phyloP scores from a whole-genome alignment of 2,113 vertebrate genomes.

The Serinus canaria region DNA sequence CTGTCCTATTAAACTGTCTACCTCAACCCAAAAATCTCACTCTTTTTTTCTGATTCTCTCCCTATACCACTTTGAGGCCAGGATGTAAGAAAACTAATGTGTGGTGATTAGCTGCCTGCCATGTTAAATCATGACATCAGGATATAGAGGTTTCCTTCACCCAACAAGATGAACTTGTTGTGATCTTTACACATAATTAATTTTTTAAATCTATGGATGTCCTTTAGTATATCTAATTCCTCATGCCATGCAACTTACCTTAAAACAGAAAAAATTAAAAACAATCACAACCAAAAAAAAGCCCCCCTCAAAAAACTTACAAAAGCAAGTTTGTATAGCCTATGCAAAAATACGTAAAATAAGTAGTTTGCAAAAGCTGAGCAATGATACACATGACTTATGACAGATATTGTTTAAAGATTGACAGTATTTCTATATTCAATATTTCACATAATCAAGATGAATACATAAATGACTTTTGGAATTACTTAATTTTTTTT shows the following conservation, averaged over 20 bases:
- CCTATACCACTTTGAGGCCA: neutral
- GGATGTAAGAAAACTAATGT: neutral
- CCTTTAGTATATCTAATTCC: neutral
- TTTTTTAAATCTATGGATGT: neutral
- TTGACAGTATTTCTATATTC: neutral
- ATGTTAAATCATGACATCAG: neutral
- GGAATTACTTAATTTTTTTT: neutral
- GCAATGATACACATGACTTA: neutral
- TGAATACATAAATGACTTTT: neutral
- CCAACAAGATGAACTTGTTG: fast-evolving
- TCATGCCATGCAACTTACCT: neutral
- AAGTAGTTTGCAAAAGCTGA: neutral
- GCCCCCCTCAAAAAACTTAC: fast-evolving
- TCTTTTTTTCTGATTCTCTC: neutral
- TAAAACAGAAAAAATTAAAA: neutral
- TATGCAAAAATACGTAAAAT: neutral
- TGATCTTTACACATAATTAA: neutral
- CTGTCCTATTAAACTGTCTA: neutral
- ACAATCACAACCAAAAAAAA: neutral
- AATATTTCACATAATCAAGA: neutral
- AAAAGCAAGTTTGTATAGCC: neutral
- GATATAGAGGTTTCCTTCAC: neutral
- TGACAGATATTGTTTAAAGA: neutral
- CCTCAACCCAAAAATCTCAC: neutral
- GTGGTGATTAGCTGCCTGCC: neutral